A percentile compares a stretch with the other conserved stretches of the same genome.
phyloP scores from a whole-genome alignment of 2,888 invertebrate species.

The Mesorhabditis spiculigera region DNA sequence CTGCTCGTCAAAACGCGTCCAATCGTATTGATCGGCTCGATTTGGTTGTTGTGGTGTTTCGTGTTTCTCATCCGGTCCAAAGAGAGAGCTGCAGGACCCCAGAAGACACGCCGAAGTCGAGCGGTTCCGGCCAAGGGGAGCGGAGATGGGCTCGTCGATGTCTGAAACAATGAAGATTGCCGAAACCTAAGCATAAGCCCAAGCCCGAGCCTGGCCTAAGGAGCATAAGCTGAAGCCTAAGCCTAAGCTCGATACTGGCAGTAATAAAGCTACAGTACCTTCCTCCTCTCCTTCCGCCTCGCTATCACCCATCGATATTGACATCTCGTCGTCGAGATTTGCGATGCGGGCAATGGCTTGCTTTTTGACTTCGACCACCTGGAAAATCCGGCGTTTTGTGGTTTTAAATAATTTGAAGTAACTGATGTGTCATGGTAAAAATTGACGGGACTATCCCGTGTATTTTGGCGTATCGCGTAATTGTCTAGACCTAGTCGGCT shows the following conservation, averaged over 20 bases:
- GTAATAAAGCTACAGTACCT: constrained; percentile 1
- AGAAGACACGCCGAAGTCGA: constrained; percentile 19
- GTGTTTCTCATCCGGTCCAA: constrained; percentile 31
- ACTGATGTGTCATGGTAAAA: too few relatives aligned
- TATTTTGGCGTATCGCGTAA: too few relatives aligned
- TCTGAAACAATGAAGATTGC: not conserved
- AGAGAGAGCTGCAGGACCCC: constrained; percentile 38
- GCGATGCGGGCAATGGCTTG: constrained; percentile 51
- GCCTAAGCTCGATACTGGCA: too few relatives aligned
- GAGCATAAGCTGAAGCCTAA: not conserved
- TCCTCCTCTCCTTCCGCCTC: constrained; percentile 42
- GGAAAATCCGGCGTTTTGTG: not conserved
- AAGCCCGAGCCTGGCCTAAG: too few relatives aligned
- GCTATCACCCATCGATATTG: constrained; percentile 42
- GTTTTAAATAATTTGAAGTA: too few relatives aligned
- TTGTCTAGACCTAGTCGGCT: too few relatives aligned
- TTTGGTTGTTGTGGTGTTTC: not conserved
- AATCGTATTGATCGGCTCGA: constrained; percentile 34
- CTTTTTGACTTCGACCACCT: constrained; percentile 46
- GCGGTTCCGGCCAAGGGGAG: constrained; percentile 8
- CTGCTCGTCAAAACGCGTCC: constrained; percentile 66
- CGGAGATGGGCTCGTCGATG: constrained; percentile 15
- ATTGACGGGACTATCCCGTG: too few relatives aligned
- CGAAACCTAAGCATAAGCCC: not conserved
- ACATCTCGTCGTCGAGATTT: constrained; percentile 55